Conservation (phyloP, 2,797 vertebrate genomes). For the Cryptoblepharus egeriae region DNA sequence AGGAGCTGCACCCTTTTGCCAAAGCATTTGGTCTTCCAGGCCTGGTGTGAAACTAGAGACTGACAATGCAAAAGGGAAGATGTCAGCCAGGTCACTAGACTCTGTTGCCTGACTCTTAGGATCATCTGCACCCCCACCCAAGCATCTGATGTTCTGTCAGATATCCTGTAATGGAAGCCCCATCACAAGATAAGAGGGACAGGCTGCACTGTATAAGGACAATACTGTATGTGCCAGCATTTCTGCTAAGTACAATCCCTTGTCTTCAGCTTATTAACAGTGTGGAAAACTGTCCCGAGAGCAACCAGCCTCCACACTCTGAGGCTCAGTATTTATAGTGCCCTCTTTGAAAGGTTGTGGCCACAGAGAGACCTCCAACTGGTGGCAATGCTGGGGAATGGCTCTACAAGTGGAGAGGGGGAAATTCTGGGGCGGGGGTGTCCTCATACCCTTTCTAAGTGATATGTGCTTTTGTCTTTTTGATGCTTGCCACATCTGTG, state of each 20-base stretch:
- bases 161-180: background rate
- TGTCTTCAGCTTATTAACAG: background rate
- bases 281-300: background rate
- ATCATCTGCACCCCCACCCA: background rate
- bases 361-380: background rate
- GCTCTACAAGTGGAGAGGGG: background rate
- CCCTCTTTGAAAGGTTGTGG: background rate
- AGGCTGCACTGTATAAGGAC: background rate
- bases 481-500: slow-evolving; percentile 39
- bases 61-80: no score
- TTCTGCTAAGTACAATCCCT: background rate
- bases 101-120: no score
- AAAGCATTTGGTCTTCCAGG: no score
- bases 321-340: background rate
- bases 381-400: background rate
- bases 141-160: no score
- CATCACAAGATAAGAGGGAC: background rate
- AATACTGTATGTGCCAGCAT: no score
- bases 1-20: no score
- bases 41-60: no score
- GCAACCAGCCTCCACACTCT: background rate
- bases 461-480: slow-evolving; percentile 38
- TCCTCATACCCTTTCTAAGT: slow-evolving; percentile 24
- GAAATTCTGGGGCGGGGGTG: background rate
- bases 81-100: no score